Evolutionary conservation across 92 coral and sea anemone species (phyloP).

Genomic region (Pocillopora grandis): DNA sequence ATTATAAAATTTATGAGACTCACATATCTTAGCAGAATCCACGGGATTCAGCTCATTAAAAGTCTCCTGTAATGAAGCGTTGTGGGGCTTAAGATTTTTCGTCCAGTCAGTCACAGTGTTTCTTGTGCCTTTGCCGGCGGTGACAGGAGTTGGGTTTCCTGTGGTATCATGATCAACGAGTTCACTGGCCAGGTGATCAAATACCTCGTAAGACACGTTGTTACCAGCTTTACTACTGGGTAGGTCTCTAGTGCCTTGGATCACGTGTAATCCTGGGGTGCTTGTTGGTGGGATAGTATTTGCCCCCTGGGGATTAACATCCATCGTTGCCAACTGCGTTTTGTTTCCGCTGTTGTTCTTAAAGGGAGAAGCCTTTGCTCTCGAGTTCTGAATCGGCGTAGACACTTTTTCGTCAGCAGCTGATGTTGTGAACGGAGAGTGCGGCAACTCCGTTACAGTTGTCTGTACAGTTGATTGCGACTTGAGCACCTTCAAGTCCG

Average conservation of each 20-base stretch:
- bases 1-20: neutral
- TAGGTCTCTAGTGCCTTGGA: constrained; percentile 15
- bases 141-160: neutral
- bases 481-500: constrained; percentile 7
- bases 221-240: neutral
- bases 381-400: neutral
- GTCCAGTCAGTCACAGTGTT: neutral
- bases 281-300: neutral
- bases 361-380: neutral
- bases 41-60: constrained; percentile 37
- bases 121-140: neutral
- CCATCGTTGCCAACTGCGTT: neutral
- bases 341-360: neutral
- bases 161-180: constrained; percentile 22
- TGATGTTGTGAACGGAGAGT: neutral
- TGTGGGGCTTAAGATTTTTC: neutral
- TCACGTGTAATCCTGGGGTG: constrained; percentile 32
- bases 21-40: constrained; percentile 29
- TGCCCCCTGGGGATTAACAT: neutral
- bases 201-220: constrained; percentile 11
- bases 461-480: constrained; percentile 14
- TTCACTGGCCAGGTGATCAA: constrained; percentile 27
- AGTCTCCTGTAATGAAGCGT: constrained; percentile 29
- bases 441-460: neutral
- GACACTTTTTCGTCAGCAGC: neutral